Conservation (phyloP, 1,140 invertebrate species). For the Lasioglossum albipes region DNA sequence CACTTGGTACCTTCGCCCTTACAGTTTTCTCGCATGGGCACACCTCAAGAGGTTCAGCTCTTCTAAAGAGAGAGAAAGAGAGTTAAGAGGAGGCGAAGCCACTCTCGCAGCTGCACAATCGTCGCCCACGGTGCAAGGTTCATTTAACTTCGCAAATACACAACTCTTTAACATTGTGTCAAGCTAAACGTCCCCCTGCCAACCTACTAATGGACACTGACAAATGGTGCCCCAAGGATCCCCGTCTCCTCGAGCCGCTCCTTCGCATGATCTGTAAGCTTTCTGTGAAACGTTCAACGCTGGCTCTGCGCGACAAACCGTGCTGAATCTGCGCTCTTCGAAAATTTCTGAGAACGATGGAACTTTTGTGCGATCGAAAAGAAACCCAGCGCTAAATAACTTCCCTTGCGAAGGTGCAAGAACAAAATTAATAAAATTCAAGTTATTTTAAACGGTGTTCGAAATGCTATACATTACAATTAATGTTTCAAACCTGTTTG, state of each 20-base stretch:
- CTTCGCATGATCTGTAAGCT: neutral
- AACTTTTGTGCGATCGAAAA: too few species aligned
- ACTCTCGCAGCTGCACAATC: constrained; percentile 64
- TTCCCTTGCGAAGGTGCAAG: too few species aligned
- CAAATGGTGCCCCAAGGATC: constrained; percentile 57
- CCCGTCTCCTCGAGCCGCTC: constrained; percentile 19
- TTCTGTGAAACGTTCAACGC: neutral
- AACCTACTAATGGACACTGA: constrained; percentile 64
- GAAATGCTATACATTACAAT: too few species aligned
- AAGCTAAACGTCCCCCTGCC: constrained; percentile 56
- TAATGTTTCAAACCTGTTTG: too few species aligned
- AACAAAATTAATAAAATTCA: too few species aligned
- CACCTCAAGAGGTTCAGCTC: constrained; percentile 56
- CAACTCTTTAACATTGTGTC: constrained; percentile 70
- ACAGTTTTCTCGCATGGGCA: constrained; percentile 65
- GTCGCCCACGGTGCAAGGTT: constrained; percentile 64
- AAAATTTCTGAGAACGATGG: too few species aligned
- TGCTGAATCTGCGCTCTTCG: neutral
- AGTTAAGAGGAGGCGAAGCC: neutral
- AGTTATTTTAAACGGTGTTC: too few species aligned
- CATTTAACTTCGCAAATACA: constrained; percentile 69
- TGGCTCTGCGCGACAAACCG: neutral
- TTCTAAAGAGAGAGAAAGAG: too few species aligned
- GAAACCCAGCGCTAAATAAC: too few species aligned
- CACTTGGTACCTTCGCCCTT: constrained; percentile 41